These are phyloP conservation scores for Falco biarmicus DNA, from an alignment of 2,797 vertebrate genomes.

Conservation along the genomic window DNA sequence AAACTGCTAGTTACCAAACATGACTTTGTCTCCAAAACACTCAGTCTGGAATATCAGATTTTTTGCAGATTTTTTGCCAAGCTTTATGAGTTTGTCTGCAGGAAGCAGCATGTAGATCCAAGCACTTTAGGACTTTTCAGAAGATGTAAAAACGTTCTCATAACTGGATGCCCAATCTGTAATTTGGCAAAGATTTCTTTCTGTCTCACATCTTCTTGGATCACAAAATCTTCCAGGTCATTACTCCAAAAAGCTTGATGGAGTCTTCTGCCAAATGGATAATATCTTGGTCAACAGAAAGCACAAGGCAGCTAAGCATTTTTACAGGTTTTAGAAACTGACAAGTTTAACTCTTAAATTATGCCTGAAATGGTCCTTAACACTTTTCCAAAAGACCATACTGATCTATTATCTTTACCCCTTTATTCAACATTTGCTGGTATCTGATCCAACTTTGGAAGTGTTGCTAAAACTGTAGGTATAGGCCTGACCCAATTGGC, in stretches of 20 bases:
- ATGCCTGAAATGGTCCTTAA: neutral
- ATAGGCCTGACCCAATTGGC: neutral
- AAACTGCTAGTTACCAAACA: neutral
- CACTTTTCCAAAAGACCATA: neutral
- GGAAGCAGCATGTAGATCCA: slow-evolving; percentile 22
- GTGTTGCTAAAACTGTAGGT: neutral
- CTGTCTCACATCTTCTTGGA: slow-evolving; percentile 30
- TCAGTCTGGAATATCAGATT: slow-evolving; percentile 20
- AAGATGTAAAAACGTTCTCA: slow-evolving; percentile 35
- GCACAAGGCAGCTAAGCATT: slow-evolving; percentile 5
- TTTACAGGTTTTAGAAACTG: neutral
- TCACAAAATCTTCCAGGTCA: slow-evolving; percentile 12
- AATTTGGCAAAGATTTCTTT: slow-evolving; percentile 27
- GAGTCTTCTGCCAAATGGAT: neutral
- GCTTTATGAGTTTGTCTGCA: slow-evolving; percentile 15
- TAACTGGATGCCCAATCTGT: slow-evolving; percentile 2
- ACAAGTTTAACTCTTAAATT: neutral
- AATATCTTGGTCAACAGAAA: slow-evolving; percentile 30
- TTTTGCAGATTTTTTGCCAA: slow-evolving; percentile 16
- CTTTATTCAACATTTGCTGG: neutral
- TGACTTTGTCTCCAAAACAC: neutral
- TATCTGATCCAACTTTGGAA: neutral
- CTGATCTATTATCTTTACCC: neutral
- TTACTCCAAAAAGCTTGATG: neutral
- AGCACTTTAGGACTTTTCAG: slow-evolving; percentile 17